Evolutionary conservation across 2,113 vertebrate genomes (phyloP).

Genomic region (Eleginops maclovinus): DNA sequence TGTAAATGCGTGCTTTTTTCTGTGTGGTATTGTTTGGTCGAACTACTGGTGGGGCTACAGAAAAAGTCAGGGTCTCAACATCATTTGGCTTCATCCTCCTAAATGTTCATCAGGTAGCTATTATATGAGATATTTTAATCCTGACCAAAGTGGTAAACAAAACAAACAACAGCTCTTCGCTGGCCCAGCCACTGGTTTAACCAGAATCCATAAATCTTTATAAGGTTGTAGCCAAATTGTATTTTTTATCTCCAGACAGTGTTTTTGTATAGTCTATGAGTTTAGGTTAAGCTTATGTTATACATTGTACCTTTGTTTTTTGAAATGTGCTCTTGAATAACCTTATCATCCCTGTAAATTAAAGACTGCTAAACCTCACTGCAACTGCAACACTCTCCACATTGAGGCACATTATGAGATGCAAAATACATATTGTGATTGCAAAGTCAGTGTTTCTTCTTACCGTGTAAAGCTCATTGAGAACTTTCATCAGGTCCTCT

Average conservation of each 20-base stretch:
- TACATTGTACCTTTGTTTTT: neutral
- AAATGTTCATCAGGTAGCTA: neutral
- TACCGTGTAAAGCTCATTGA: constrained; percentile 98
- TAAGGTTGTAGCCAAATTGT: neutral
- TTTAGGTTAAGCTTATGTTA: neutral
- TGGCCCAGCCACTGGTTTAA: neutral
- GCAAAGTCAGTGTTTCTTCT: constrained; percentile 55
- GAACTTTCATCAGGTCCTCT: constrained; percentile 97
- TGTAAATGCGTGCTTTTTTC: too few relatives aligned
- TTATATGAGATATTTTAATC: neutral
- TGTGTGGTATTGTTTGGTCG: too few relatives aligned
- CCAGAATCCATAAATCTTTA: neutral
- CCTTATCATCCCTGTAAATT: neutral
- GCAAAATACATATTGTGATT: neutral
- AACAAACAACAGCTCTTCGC: neutral
- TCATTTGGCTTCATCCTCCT: neutral
- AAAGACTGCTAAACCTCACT: neutral
- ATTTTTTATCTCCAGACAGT: neutral
- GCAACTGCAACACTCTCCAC: neutral
- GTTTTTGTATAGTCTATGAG: neutral
- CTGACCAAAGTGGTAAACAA: neutral
- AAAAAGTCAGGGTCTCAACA: neutral
- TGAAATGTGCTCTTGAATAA: neutral
- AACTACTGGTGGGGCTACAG: too few relatives aligned
- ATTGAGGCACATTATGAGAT: neutral